Evolutionary conservation across 2,797 vertebrate genomes (phyloP).

Genomic region (Coregonus ussuriensis): DNA sequence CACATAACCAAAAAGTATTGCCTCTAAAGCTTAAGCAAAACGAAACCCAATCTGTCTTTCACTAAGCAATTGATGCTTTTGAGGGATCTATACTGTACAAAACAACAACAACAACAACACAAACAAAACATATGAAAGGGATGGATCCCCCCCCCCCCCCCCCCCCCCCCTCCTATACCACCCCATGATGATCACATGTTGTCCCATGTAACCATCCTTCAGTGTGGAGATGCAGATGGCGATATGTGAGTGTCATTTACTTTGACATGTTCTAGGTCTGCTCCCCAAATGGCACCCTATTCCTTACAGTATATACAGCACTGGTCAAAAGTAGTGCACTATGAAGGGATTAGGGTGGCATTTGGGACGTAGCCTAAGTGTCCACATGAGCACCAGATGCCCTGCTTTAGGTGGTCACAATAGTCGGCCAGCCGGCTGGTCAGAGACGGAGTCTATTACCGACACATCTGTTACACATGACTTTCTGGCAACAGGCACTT

Average conservation of each 20-base stretch:
- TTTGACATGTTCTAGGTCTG: constrained; percentile 55
- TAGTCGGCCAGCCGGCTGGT: constrained; percentile 68
- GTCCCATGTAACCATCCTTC: constrained; percentile 38
- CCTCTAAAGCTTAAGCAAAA: constrained; percentile 50
- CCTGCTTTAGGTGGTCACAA: constrained; percentile 82
- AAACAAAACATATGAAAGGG: constrained; percentile 15
- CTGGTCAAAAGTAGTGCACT: neutral
- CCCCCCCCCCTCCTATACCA: neutral
- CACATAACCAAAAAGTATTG: constrained; percentile 46
- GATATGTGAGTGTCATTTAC: constrained; percentile 58
- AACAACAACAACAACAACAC: constrained; percentile 14
- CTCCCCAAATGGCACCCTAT: neutral
- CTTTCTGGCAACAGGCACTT: constrained; percentile 55
- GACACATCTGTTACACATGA: constrained; percentile 81
- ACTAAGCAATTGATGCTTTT: constrained; percentile 9
- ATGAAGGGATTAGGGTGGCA: neutral
- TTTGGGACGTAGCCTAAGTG: constrained; percentile 58
- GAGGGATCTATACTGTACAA: neutral
- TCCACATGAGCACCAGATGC: constrained; percentile 82
- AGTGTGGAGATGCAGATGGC: constrained; percentile 48
- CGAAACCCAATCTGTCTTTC: neutral
- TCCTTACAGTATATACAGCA: neutral
- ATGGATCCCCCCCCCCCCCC: constrained; percentile 6
- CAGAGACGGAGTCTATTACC: constrained; percentile 78
- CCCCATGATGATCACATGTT: neutral